These are phyloP conservation scores for Anser brachyrhynchus DNA, from an alignment of 2,113 vertebrate genomes.

Conservation along the genomic window DNA sequence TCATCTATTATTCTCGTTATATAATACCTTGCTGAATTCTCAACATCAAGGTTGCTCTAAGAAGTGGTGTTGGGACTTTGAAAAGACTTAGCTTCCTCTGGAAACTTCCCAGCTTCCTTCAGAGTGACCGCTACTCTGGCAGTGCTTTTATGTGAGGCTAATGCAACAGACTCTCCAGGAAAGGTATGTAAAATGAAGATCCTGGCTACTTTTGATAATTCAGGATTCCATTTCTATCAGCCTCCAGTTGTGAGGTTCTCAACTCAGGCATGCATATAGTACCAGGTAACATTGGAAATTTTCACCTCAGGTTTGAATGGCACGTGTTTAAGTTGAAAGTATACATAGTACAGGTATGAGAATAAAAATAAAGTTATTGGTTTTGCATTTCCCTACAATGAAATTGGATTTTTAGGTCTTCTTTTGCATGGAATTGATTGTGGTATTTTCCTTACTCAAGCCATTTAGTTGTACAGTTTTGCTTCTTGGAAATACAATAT, in stretches of 20 bases:
- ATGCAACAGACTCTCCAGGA: not conserved
- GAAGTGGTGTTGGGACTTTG: not conserved
- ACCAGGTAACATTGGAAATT: not conserved
- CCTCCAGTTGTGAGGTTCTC: not conserved
- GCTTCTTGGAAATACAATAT: not conserved
- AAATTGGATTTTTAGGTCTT: not conserved
- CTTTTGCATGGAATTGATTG: not conserved
- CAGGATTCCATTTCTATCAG: not conserved
- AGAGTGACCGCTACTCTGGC: not conserved
- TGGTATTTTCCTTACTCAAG: not conserved
- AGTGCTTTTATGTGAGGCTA: not conserved
- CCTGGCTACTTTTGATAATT: not conserved
- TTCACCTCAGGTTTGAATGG: not conserved
- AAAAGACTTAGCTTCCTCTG: not conserved
- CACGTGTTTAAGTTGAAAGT: not conserved
- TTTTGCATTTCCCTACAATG: not conserved
- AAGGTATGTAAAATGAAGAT: not conserved
- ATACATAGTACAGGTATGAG: rapidly evolving
- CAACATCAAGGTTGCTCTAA: not conserved
- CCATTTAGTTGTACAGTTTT: not conserved
- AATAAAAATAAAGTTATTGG: not conserved
- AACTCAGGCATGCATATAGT: not conserved
- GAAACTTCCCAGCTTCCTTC: not conserved
- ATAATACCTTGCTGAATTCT: not conserved
- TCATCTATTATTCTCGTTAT: not conserved